Evolutionary conservation across 2,888 invertebrate species (phyloP), one percentile per base, ranked within the genome.

Genomic region (Pristionchus maxplancki): DNA sequence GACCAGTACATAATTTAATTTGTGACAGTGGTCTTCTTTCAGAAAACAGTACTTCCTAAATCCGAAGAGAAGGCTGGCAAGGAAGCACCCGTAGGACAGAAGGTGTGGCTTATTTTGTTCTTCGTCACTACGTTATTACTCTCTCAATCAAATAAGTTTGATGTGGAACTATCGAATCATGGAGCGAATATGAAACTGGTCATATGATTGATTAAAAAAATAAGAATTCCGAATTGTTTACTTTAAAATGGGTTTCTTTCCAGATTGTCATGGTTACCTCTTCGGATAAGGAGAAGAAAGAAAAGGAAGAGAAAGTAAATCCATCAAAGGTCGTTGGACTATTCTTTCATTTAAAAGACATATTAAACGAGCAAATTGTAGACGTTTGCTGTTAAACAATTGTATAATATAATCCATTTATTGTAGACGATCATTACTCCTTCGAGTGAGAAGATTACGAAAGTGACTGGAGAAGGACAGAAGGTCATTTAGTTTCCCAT

Each of bases 201-300:
- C n/a, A n/a, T n/a, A n/a, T n/a, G n/a, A n/a, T n/a, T n/a, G n/a
- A n/a, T n/a, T n/a, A n/a, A n/a, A n/a, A n/a, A n/a, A n/a, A n/a
- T n/a, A n/a, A n/a, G n/a, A n/a, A n/a, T n/a, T n/a, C n/a, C n/a
- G n/a, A n/a, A n/a, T n/a, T n/a, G n/a, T n/a, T n/a, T n/a, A n/a
- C n/a, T n/a, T n/a, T n/a, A n/a, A n/a, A n/a, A n/a, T n/a, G n/a
- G n/a, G n/a, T n/a, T n/a, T n/a, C n/a, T 15, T 37, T 71, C 0
- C 40, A 71, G 71, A 71, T 71, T 8, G 71, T 71, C 37, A 71
- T 71, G 71, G 71, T 71, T 13, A 20, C 37, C 20, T 71, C 71
- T 8, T 24, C 17, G 24, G 37, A 71, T 3, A 71, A 20, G 37
- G 37, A 71, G 17, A 37, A 71, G 37, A 71, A 37, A 20, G 71